phyloP scores from a whole-genome alignment of 2,113 vertebrate species.

The Syngnathus scovelli region DNA sequence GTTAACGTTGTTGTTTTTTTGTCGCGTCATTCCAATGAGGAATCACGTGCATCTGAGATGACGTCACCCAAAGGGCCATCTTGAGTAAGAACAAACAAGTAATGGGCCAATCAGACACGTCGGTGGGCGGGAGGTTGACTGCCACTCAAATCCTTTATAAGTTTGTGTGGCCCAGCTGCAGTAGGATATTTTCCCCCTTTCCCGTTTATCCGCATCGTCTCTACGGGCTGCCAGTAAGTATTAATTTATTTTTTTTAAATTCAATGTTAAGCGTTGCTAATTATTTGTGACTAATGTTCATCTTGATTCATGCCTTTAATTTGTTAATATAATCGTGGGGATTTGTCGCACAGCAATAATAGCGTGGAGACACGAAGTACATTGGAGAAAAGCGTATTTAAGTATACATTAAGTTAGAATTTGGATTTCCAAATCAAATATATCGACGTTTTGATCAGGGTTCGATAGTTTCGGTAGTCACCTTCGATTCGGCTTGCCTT shows the following conservation, averaged over 20 bases:
- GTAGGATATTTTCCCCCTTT: neutral
- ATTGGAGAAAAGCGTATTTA: neutral
- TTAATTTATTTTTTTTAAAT: neutral
- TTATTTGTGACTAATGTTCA: rapidly evolving
- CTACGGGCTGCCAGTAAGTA: neutral
- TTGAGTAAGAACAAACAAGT: neutral
- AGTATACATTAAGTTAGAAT: rapidly evolving
- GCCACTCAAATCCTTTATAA: conserved; percentile 53
- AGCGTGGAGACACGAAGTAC: neutral
- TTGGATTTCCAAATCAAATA: rapidly evolving
- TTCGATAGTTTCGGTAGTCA: rapidly evolving
- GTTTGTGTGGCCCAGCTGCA: neutral
- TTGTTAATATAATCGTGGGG: neutral
- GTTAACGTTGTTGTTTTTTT: neutral
- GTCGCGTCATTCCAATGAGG: neutral
- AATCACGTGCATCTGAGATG: conserved; percentile 57
- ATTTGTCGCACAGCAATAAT: neutral
- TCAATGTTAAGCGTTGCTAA: neutral
- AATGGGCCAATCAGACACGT: conserved; percentile 57
- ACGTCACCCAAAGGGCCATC: conserved; percentile 21
- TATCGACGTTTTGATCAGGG: rapidly evolving
- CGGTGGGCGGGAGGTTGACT: neutral
- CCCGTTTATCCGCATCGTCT: no score
- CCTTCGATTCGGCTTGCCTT: conserved; percentile 14
- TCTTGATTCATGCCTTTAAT: neutral